phyloP scores from a whole-genome alignment of 2,888 invertebrate species.

The Strigamia maritima region DNA sequence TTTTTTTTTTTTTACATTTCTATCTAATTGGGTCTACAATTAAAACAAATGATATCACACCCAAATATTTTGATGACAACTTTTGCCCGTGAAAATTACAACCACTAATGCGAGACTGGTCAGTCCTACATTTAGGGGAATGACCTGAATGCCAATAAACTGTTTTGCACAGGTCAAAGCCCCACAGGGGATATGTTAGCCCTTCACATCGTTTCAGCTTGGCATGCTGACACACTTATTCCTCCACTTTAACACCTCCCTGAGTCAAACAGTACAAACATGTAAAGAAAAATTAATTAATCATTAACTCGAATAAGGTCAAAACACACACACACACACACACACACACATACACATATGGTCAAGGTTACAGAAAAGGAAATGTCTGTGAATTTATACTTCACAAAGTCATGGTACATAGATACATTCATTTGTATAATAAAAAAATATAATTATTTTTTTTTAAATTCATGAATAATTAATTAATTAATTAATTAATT shows the following conservation, averaged over 20 bases:
- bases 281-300: not conserved
- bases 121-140: not conserved
- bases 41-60: too few species aligned
- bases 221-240: not conserved
- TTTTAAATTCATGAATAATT: too few species aligned
- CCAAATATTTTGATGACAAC: not conserved
- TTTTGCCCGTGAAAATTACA: constrained; percentile 2
- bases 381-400: not conserved
- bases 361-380: not conserved
- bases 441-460: too few species aligned
- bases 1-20: too few species aligned
- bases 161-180: not conserved
- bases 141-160: constrained; percentile 2
- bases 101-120: not conserved
- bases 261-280: not conserved
- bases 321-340: too few species aligned
- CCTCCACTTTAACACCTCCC: not conserved
- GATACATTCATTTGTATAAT: too few species aligned
- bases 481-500: too few species aligned
- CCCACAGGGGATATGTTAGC: not conserved
- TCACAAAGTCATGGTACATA: too few species aligned
- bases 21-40: too few species aligned
- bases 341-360: not conserved
- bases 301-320: not conserved
- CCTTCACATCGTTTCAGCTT: not conserved